phyloP scores from a whole-genome alignment of 2,888 invertebrate genomes.

The Pterostichus niger region DNA sequence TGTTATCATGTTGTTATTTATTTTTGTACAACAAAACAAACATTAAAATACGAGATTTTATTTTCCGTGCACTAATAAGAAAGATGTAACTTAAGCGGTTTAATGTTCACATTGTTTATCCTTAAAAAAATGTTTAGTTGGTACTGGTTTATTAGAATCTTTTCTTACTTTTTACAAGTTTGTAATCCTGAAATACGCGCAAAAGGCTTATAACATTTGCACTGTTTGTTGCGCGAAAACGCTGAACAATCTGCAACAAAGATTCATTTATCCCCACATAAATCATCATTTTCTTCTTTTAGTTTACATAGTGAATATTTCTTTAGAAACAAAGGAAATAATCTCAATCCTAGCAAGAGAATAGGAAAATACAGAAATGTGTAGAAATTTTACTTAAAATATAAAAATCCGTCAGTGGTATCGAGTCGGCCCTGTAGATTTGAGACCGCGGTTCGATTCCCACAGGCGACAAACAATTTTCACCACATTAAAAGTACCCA shows the following conservation, averaged over 20 bases:
- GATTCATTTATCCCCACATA: conserved; percentile 18
- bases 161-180: conserved; percentile 3
- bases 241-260: neutral
- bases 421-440: too few relatives aligned
- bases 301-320: conserved; percentile 1
- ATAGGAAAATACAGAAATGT: too few relatives aligned
- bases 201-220: conserved; percentile 27
- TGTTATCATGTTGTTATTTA: too few relatives aligned
- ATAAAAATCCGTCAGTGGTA: too few relatives aligned
- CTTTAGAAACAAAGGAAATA: neutral
- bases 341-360: neutral
- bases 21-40: neutral
- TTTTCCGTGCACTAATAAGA: neutral
- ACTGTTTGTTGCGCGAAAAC: neutral
- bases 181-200: conserved; percentile 20
- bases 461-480: too few relatives aligned
- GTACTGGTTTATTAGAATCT: conserved; percentile 8
- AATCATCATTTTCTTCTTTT: conserved; percentile 19
- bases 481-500: too few relatives aligned
- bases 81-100: conserved; percentile 13
- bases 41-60: conserved; percentile 2
- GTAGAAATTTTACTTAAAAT: too few relatives aligned
- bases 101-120: conserved; percentile 35
- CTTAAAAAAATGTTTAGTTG: conserved; percentile 18
- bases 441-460: too few relatives aligned